Conservation (phyloP, 2,797 vertebrate species). For the Onychomys torridus region DNA sequence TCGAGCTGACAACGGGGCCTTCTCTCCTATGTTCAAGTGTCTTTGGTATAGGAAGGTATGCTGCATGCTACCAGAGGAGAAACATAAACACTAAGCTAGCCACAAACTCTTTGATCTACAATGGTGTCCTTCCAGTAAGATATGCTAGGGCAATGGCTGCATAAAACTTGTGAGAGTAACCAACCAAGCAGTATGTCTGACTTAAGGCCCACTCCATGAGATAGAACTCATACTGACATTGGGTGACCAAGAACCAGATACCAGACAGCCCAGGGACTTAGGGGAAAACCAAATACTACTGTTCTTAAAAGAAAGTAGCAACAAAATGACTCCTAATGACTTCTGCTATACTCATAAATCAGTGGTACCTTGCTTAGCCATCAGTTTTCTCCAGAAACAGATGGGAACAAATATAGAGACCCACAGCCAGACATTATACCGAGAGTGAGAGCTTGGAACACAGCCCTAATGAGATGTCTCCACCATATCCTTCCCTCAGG, state of each 20-base stretch:
- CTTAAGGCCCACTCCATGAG: background rate
- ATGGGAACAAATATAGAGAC: background rate
- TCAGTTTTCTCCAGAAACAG: background rate
- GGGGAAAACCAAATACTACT: background rate
- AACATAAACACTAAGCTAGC: background rate
- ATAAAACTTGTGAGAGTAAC: background rate
- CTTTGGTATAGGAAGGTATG: background rate
- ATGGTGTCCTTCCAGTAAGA: background rate
- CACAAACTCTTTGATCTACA: background rate
- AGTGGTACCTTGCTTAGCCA: background rate
- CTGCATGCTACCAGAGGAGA: background rate
- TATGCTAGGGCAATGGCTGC: background rate
- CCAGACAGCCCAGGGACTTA: background rate
- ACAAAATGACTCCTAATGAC: background rate
- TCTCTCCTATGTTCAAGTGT: background rate
- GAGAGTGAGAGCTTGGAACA: no score
- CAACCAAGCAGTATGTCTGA: background rate
- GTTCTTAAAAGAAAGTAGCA: background rate
- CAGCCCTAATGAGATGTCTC: background rate
- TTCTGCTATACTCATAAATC: background rate
- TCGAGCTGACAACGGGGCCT: background rate
- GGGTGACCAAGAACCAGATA: no score
- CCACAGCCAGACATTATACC: no score
- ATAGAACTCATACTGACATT: background rate
- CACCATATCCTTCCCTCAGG: no score